Base-by-base conservation (phyloP, 2,113 vertebrate species). In the Charina bottae region DNA sequence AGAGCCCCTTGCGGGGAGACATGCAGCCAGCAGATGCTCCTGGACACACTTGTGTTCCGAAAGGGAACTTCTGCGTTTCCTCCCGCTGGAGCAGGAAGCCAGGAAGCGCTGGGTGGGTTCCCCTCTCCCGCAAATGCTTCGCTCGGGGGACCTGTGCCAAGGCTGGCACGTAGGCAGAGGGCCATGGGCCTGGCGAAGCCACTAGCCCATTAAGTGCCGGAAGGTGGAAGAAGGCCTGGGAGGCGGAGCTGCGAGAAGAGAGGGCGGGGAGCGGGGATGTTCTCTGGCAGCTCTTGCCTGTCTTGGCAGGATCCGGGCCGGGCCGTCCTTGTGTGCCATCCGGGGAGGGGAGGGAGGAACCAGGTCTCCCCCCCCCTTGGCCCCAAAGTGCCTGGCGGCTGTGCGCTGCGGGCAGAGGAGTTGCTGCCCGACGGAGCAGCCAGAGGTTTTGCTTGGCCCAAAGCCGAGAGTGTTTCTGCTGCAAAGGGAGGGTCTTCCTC, bases 301-400 rank as follows among this genome's bases (percentile, higher is more conserved):
- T 42, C n/a, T 33, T 2, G 28, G 64, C 64, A 72, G n/a, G 64
- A 15, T n/a, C 64, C 15, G 33, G 68, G 15, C 64, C 15, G 33
- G 68, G 15, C 49, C 0, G 5, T 19, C 68, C 68, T 0, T 72
- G 72, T 4, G 9, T 37, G 72, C 2, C 0, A 33, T 37, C 15
- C 2, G 0, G 28, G 13, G 42, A 58, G 55, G 78, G 55, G 12
- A 6, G 46, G 1, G 11, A 55, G 49, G 49, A 15, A 19, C 12
- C n/a, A 3, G n/a, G 33, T 1, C 21, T 56, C n/a, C 49, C 46
- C 46, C 6, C 1, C 0, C 1, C 23, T 58, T 46, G n/a, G n/a
- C 89, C 24, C n/a, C 2, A 17, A 21, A 42, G 9, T 24, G 26
- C 37, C 78, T 49, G 83, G 6, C 17, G 21, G 88, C 46, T 33